Evolutionary conservation across 2,797 vertebrate species (phyloP).

Genomic region (Rhinichthys osculus): DNA sequence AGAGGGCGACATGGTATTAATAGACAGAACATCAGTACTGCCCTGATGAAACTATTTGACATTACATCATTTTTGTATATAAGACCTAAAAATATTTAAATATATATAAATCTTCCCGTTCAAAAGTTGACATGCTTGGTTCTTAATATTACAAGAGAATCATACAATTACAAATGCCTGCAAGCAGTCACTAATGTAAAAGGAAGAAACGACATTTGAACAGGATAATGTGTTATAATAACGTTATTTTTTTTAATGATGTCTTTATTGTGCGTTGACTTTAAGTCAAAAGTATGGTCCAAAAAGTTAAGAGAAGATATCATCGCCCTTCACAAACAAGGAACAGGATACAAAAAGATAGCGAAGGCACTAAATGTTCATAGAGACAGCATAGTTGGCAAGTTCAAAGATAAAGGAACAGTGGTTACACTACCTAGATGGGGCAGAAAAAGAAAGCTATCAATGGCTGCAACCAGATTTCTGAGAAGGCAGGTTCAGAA

Average conservation of each 20-base stretch:
- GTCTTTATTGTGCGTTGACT: not conserved
- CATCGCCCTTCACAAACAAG: no score
- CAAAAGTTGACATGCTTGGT: not conserved
- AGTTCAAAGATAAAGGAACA: no score
- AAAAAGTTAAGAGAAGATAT: no score
- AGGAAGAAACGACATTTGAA: not conserved
- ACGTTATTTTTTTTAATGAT: not conserved
- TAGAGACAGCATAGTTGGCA: no score
- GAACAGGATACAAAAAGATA: no score
- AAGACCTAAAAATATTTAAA: not conserved
- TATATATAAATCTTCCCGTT: not conserved
- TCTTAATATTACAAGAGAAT: not conserved
- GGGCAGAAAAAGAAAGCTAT: no score
- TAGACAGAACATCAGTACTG: not conserved
- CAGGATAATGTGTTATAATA: not conserved
- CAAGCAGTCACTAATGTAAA: not conserved
- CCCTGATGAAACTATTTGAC: not conserved
- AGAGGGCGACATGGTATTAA: constrained; percentile 64
- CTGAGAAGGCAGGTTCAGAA: no score
- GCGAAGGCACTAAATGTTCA: no score
- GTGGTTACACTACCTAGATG: no score
- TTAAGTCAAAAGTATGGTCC: no score
- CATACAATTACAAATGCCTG: not conserved
- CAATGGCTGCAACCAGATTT: no score
- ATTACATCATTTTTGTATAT: not conserved